Base-by-base conservation (phyloP, 2,888 invertebrate genomes). In the Halictus ligatus region DNA sequence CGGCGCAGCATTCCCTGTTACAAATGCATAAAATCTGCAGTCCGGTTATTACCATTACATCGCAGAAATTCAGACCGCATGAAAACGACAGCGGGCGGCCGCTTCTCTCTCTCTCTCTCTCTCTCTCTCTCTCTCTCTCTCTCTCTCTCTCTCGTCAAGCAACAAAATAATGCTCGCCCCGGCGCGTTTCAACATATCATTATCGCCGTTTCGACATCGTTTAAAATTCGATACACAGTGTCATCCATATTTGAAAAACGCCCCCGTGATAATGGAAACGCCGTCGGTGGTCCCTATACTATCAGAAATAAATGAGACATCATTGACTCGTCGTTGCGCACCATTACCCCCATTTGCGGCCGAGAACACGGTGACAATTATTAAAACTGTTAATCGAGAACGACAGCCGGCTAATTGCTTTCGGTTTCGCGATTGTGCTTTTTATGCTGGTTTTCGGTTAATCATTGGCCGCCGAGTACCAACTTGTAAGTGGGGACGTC, bases 1-100 rank as follows among this genome's bases (percentile, higher is more conserved):
- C 54, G n/a, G 21, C 54, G 21, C 54, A 54, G 8, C 54, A n/a
- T 54, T 10, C n/a, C 7, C n/a, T 6, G 69, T 69, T 40, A 21
- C 40, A 18, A 69, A 69, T 43, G 69, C 40, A 69, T 69, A 40
- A 69, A 69, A 69, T 40, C 40, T 40, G n/a, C 40, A 12, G 40
- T 40, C 40, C 69, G 35, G 69, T 69, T 69, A 69, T 35, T 69
- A 69, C 40, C 40, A 10, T 69, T 69, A 40, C 69, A 69, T 69
- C 40, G 40, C 40, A 67, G 69, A 40, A 69, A 35, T 69, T 29
- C 40, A 18, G 69, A 18, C 69, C 12, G 40, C 69, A 12, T n/a
- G 40, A 21, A 40, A 69, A 69, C 69, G 69, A 69, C 40, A 40
- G 21, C 29, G 13, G 18, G 35, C 35, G 8, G 15, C 21, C 54